Evolutionary conservation across 2,113 vertebrate genomes (phyloP), one percentile per base, ranked within the genome.

Genomic region (Girardinichthys multiradiatus): DNA sequence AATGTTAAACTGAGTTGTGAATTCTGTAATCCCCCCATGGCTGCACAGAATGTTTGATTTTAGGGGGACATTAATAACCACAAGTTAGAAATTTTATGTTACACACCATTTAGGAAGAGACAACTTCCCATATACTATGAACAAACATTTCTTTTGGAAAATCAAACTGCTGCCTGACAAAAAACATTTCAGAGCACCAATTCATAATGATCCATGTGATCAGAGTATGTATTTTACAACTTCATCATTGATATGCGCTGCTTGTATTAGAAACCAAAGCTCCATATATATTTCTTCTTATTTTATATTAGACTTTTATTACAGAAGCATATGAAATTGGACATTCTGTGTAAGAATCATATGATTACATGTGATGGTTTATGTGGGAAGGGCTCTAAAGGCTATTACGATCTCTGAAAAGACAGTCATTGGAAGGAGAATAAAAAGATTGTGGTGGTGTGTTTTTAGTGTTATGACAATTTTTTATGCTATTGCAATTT

Each of bases 211-310:
- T 54, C 3, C 19, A n/a, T n/a, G 10, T 68, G 62, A 42, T 42
- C 24, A 21, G 37, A 61, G 60, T 62, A 82, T 24, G 42, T 58
- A 37, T 76, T 69, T 64, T 37, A 57, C 28, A 65, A 72, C 81
- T 83, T 81, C 82, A 86, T 87, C 70, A 81, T 78, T 90, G 6
- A 87, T 87, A 75, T 15, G 30, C 73, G 48, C 65, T 64, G 64
- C 62, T 86, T 76, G 67, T 72, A 66, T 30, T 72, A 57, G 57
- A 29, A 78, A 64, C 77, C 15, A 1, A 39, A 60, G 61, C 21
- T 72, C 21, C n/a, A 70, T 76, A 73, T 79, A 60, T 11, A 0
- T 69, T 64, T 60, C 75, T 72, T 85, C 68, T 72, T n/a, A 64
- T 61, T 76, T 5, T 35, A 5, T 76, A 70, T 79, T 76, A 78